Percentiles rank a stretch among this genome's conserved stretches.
These are phyloP conservation scores for Agonopterix alstromeriana DNA, from an alignment of 2,888 invertebrate genomes.

Conservation along the genomic window DNA sequence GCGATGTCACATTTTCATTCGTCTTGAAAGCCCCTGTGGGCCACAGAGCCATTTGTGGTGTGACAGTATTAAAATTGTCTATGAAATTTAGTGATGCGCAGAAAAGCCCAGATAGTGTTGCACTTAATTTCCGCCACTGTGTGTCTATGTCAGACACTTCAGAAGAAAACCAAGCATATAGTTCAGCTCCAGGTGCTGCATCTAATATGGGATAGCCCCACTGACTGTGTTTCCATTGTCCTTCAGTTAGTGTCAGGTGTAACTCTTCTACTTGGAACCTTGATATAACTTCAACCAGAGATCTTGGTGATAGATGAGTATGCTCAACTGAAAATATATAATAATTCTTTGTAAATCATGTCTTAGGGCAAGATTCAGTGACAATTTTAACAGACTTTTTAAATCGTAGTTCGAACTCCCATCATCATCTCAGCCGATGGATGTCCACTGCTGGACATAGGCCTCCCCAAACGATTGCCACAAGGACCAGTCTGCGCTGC, in stretches of 20 bases:
- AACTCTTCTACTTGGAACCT: conserved; percentile 92
- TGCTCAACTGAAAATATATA: conserved; percentile 81
- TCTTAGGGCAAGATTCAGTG: neutral
- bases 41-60: conserved; percentile 88
- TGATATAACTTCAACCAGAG: conserved; percentile 90
- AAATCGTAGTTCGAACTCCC: too few species aligned
- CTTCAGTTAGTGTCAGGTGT: conserved; percentile 94
- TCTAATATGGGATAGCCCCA: conserved; percentile 97
- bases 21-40: conserved; percentile 80
- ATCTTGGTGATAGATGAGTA: conserved; percentile 91
- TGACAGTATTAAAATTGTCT: conserved; percentile 88
- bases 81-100: conserved; percentile 98
- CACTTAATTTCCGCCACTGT: conserved; percentile 92
- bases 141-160: conserved; percentile 82
- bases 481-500: too few species aligned
- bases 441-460: too few species aligned
- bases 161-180: conserved; percentile 93
- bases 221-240: conserved; percentile 93
- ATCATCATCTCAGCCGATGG: too few species aligned
- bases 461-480: too few species aligned
- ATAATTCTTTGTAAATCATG: conserved; percentile 2
- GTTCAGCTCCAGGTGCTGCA: conserved; percentile 95
- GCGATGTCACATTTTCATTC: conserved; percentile 69
- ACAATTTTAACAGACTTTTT: too few species aligned
- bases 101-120: conserved; percentile 94